Percentiles rank a stretch among this genome's conserved stretches.
These are phyloP conservation scores for Hormiphora californensis DNA, from an alignment of 37 sponge, comb jelly and placozoan genomes.

Conservation along the genomic window DNA sequence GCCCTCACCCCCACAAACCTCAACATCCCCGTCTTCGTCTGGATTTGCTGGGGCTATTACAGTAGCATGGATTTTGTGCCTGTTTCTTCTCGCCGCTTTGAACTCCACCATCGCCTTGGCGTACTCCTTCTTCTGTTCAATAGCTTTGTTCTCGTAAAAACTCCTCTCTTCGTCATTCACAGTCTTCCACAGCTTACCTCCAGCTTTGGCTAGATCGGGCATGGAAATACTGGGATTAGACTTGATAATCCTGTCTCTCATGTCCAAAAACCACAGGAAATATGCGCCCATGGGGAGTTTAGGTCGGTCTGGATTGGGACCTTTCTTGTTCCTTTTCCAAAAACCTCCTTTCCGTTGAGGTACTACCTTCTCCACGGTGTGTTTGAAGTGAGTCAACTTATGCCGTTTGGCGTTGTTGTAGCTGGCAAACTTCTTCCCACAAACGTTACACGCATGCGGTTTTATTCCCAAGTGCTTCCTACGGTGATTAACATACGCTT, in stretches of 20 bases:
- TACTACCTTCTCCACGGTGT: too few species aligned
- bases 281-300: constrained; percentile 24
- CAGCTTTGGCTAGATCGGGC: constrained; percentile 45
- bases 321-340: not conserved
- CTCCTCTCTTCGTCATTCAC: constrained; percentile 25
- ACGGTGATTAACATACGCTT: constrained; percentile 38
- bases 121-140: not conserved
- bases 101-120: not conserved
- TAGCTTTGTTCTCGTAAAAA: constrained; percentile 37
- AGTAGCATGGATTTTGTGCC: not conserved
- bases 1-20: constrained; percentile 40
- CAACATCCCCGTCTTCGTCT: not conserved
- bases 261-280: constrained; percentile 38
- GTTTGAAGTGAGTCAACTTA: not conserved
- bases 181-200: constrained; percentile 44
- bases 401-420: not conserved
- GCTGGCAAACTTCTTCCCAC: not conserved
- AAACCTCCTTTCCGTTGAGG: not conserved
- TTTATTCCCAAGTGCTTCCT: not conserved
- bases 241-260: constrained; percentile 22
- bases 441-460: not conserved
- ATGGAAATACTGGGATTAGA: not conserved
- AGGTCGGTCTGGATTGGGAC: not conserved
- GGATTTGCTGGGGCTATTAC: too few species aligned
- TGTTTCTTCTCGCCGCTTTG: not conserved